phyloP scores from a whole-genome alignment of 2,797 vertebrate genomes.

The Jordanella pulchra region DNA sequence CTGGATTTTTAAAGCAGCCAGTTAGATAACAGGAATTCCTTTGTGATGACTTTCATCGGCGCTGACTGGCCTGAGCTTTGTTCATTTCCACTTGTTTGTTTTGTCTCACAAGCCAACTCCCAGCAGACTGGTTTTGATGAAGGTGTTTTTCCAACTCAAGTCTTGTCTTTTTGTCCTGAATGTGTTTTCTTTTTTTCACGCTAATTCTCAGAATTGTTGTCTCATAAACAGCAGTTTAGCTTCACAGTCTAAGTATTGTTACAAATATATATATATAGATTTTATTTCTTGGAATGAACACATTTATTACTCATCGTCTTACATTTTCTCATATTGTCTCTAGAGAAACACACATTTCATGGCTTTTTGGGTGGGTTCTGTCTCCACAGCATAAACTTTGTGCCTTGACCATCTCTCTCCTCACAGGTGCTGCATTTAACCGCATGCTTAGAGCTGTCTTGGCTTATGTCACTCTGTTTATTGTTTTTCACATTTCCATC shows the following conservation, averaged over 20 bases:
- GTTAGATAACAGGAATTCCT: constrained; percentile 63
- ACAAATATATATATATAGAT: background rate
- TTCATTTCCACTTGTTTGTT: constrained; percentile 39
- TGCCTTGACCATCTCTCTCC: constrained; percentile 16
- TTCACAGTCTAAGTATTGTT: background rate
- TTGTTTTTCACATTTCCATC: constrained; percentile 50
- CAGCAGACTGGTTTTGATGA: constrained; percentile 6
- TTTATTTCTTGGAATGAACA: background rate
- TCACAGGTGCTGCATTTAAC: constrained; percentile 49
- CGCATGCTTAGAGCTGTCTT: constrained; percentile 67
- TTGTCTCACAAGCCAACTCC: constrained; percentile 24
- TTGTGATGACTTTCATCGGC: constrained; percentile 38
- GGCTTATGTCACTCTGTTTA: constrained; percentile 37
- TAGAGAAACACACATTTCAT: background rate
- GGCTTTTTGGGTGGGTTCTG: constrained; percentile 14
- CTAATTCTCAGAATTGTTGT: background rate
- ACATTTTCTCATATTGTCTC: background rate
- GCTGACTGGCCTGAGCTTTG: constrained; percentile 9
- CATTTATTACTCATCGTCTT: background rate
- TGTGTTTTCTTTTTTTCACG: background rate
- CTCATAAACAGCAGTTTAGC: background rate
- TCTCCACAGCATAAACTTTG: constrained; percentile 7
- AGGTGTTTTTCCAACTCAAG: constrained; percentile 6
- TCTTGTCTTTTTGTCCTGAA: background rate
- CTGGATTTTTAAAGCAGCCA: constrained; percentile 10